These are phyloP conservation scores for Archocentrus centrarchus DNA, from an alignment of 2,113 vertebrate genomes.

Conservation along the genomic window DNA sequence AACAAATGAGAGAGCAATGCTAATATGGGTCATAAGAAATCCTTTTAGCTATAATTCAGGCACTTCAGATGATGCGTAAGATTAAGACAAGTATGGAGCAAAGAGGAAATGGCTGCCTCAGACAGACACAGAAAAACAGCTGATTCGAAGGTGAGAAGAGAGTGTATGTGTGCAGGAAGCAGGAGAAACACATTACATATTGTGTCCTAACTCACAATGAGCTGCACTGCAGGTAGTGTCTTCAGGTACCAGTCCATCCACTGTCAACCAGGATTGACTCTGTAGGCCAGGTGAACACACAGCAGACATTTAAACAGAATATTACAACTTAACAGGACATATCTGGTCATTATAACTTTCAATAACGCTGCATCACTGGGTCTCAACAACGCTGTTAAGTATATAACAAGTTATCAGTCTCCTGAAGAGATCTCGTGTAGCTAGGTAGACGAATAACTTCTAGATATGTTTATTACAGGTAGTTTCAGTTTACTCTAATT, in stretches of 20 bases:
- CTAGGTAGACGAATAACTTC: neutral
- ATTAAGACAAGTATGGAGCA: neutral
- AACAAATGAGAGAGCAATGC: neutral
- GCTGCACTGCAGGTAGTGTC: neutral
- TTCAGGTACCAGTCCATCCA: conserved; percentile 18
- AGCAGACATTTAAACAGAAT: conserved; percentile 4
- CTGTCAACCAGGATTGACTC: conserved; percentile 16
- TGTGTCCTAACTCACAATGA: conserved; percentile 56
- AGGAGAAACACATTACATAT: neutral
- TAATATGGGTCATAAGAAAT: neutral
- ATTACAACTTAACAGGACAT: neutral
- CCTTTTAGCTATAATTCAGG: neutral
- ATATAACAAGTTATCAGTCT: neutral
- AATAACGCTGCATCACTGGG: neutral
- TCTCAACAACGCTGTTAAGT: neutral
- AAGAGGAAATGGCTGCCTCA: neutral
- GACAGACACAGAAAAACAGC: neutral
- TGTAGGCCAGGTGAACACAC: conserved; percentile 50
- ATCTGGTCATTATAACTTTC: neutral
- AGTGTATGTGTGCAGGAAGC: neutral
- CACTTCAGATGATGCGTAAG: neutral
- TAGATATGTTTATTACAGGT: neutral
- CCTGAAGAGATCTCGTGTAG: conserved; percentile 7
- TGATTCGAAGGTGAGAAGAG: neutral
- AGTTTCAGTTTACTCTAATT: neutral